Evolutionary conservation across 1,140 invertebrate genomes (phyloP).

Genomic region (Aphelenchoides avenae): DNA sequence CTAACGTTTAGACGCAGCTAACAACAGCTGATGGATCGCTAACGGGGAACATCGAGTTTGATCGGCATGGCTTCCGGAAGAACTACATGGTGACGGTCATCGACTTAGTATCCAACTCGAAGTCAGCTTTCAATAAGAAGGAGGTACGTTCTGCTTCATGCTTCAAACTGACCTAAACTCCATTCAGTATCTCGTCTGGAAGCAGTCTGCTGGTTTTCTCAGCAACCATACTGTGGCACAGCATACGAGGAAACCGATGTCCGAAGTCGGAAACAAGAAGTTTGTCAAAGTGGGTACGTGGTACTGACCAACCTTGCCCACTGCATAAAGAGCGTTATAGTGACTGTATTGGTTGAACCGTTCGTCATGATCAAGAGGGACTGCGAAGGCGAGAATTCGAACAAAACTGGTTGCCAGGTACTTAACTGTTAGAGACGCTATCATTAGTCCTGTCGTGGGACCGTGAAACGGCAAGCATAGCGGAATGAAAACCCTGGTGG

Average conservation of each 20-base stretch:
- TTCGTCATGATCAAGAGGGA: constrained; percentile 58
- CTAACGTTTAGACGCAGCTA: constrained; percentile 31
- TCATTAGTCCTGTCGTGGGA: no score
- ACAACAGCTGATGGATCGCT: constrained; percentile 44
- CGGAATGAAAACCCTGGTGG: no score
- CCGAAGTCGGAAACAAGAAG: constrained; percentile 40
- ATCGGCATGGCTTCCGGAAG: constrained; percentile 47
- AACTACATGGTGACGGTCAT: constrained; percentile 55
- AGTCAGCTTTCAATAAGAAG: constrained; percentile 57
- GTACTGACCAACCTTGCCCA: background rate
- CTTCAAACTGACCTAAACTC: constrained; percentile 2
- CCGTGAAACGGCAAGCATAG: no score
- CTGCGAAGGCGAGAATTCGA: constrained; percentile 22
- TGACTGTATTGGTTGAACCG: constrained; percentile 50
- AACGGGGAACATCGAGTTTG: constrained; percentile 56
- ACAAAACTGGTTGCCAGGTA: background rate
- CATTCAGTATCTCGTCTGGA: constrained; percentile 50
- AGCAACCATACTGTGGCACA: constrained; percentile 52
- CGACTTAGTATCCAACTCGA: constrained; percentile 55
- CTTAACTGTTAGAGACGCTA: no score
- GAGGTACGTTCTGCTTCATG: constrained; percentile 35
- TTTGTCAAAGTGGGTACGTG: constrained; percentile 25
- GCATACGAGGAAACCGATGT: constrained; percentile 43
- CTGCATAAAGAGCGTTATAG: no score
- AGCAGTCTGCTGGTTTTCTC: constrained; percentile 52